These are phyloP conservation scores for Cephonodes hylas DNA, from an alignment of 2,888 invertebrate genomes.

Conservation along the genomic window DNA sequence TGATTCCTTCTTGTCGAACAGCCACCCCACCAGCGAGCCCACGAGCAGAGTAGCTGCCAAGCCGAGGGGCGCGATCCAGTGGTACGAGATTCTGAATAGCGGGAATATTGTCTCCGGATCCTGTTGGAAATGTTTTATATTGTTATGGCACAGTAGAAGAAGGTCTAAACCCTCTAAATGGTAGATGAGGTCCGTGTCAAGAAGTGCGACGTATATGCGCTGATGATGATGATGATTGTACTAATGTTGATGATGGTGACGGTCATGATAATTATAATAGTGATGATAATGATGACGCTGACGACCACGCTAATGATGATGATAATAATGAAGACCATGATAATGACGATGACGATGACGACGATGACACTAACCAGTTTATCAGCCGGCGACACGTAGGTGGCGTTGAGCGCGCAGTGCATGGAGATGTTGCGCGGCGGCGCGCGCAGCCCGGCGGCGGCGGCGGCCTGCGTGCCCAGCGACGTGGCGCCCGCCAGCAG, in stretches of 20 bases:
- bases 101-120: conserved; percentile 82
- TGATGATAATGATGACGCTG: no score
- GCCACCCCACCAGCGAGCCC: conserved; percentile 82
- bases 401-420: conserved; percentile 51
- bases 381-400: conserved; percentile 53
- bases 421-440: conserved; percentile 56
- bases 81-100: conserved; percentile 88
- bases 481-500: conserved; percentile 83
- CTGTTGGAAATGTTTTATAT: conserved; percentile 33
- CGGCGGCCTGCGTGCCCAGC: conserved; percentile 84
- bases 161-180: no score
- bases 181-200: no score
- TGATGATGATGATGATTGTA: no score
- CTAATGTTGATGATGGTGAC: no score
- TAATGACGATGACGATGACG: no score
- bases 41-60: conserved; percentile 84
- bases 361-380: conserved; percentile 47
- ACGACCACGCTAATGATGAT: no score
- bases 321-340: no score
- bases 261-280: no score
- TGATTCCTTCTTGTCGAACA: conserved; percentile 47
- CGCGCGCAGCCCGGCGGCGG: conserved; percentile 81
- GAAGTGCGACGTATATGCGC: no score
- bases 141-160: neutral
- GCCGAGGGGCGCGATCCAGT: conserved; percentile 90